Evolutionary conservation across 2,113 vertebrate species (phyloP), one percentile per base, ranked within the genome.

Genomic region (Condylura cristata): DNA sequence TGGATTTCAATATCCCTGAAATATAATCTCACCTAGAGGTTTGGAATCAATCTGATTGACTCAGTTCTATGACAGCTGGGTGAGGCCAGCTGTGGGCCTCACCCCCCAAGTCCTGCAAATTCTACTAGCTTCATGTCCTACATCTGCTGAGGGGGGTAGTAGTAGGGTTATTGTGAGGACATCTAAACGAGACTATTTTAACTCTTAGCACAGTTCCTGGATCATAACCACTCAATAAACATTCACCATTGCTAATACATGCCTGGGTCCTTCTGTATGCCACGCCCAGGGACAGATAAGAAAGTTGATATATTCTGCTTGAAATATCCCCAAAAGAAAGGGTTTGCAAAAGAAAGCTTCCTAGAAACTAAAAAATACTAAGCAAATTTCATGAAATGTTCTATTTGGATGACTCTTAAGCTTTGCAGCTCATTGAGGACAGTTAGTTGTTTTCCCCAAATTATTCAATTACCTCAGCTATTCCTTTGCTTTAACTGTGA

Each of bases 391-490:
- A 34, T 32, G 0, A 17, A 26, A 3, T 68, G 4, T 63, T 87
- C 79, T 84, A 22, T 86, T 93, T 76, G n/a, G 58, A 30, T 66
- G 91, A 87, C 65, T 71, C n/a, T 32, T 60, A 61, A 85, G 83
- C 32, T 66, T 71, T 66, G 60, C 16, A 39, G 82, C 85, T 84
- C 78, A 86, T 34, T 83, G 44, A 85, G 66, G 51, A 85, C 34
- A 48, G 58, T 61, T 90, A 26, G 44, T 82, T 93, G 34, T 81
- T 91, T 93, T 84, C 61, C 60, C 41, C 75, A 91, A 60, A 93
- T 92, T 87, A 82, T 92, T 86, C 81, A 85, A 88, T 95, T 89
- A 82, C 74, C 70, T 90, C 34, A 51, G 60, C 39, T 80, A 46
- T 90, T 44, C 12, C 58, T 92, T 84, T 76, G n/a, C 65, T 83